Percentiles rank a stretch among this genome's conserved stretches.
These are phyloP conservation scores for Xenops minutus DNA, from an alignment of 2,797 vertebrate species.

Conservation along the genomic window DNA sequence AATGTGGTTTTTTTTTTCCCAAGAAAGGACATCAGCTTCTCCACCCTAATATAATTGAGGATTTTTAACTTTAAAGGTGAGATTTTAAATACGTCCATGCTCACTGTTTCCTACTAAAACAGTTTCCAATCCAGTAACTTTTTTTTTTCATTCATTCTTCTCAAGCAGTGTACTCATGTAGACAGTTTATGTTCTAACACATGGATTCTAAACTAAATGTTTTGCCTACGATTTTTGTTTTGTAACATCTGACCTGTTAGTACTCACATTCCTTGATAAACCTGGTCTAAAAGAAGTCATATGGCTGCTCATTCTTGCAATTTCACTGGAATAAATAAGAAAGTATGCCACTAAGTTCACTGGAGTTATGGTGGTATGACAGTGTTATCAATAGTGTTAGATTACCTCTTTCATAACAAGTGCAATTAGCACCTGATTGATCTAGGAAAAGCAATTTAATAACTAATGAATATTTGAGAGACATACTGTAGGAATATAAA, in stretches of 20 bases:
- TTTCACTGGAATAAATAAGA: not conserved
- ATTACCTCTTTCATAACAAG: not conserved
- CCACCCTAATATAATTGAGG: not conserved
- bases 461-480: not conserved
- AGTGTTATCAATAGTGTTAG: not conserved
- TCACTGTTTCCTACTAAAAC: not conserved
- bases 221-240: not conserved
- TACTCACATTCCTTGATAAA: not conserved
- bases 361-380: rapidly evolving
- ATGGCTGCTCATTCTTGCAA: not conserved
- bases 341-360: not conserved
- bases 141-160: not conserved
- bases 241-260: not conserved
- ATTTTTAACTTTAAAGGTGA: not conserved
- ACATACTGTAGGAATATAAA: not conserved
- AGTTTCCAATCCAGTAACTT: not conserved
- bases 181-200: not conserved
- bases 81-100: not conserved
- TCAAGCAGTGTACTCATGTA: not conserved
- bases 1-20: not conserved
- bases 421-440: not conserved
- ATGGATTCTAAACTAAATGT: not conserved
- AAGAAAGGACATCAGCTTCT: not conserved
- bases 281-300: not conserved
- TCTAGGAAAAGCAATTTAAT: constrained; percentile 2